phyloP scores from a whole-genome alignment of 2,797 vertebrate genomes.

The Diplodus sargus region DNA sequence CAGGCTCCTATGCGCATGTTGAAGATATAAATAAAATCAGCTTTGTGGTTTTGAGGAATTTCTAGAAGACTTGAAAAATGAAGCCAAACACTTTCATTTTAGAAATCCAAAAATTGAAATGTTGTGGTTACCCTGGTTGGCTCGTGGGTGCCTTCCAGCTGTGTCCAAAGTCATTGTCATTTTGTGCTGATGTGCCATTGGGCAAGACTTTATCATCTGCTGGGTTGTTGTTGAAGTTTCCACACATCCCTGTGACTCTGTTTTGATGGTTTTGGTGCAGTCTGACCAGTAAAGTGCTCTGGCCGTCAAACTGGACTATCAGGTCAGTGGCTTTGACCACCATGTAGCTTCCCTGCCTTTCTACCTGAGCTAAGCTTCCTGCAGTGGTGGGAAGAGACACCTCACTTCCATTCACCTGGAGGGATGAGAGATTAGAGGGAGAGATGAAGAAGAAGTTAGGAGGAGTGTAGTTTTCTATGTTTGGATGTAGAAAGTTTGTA shows the following conservation, averaged over 20 bases:
- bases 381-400: slow-evolving; percentile 49
- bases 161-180: slow-evolving; percentile 73
- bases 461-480: background rate
- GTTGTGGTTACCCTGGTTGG: slow-evolving; percentile 63
- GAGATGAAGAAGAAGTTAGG: background rate
- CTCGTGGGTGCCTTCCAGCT: slow-evolving; percentile 76
- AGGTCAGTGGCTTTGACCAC: slow-evolving; percentile 48
- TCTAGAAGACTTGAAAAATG: no score
- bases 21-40: no score
- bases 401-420: slow-evolving; percentile 66
- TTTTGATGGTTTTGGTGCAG: slow-evolving; percentile 42
- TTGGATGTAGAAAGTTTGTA: background rate
- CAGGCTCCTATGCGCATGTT: no score
- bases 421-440: background rate
- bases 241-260: slow-evolving; percentile 71
- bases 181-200: slow-evolving; percentile 53
- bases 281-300: slow-evolving; percentile 67
- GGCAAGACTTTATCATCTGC: slow-evolving; percentile 74
- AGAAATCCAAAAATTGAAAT: no score
- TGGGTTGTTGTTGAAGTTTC: slow-evolving; percentile 75
- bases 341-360: slow-evolving; percentile 38
- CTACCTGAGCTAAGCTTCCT: slow-evolving; percentile 50
- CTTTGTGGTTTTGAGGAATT: no score
- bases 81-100: no score
- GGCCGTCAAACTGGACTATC: slow-evolving; percentile 58